Evolutionary conservation across 64 coral and sea anemone genomes (phyloP).

Genomic region (Actinia tenebrosa): DNA sequence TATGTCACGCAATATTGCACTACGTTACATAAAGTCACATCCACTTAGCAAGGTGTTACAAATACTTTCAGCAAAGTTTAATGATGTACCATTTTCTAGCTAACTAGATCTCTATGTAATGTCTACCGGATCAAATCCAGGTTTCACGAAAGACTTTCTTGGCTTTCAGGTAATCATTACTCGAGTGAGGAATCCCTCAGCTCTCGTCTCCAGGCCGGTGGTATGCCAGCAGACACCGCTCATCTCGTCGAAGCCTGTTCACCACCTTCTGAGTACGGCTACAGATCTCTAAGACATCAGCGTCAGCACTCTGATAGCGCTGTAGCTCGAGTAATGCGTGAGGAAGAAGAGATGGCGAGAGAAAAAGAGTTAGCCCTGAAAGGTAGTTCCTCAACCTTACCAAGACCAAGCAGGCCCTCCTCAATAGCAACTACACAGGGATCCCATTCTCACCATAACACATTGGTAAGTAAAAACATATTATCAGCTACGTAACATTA

Average conservation of each 20-base stretch:
- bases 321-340: constrained; percentile 15
- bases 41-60: too few relatives aligned
- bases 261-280: constrained; percentile 10
- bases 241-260: constrained; percentile 65
- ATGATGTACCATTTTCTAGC: too few relatives aligned
- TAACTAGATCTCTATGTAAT: too few relatives aligned
- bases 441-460: constrained; percentile 42
- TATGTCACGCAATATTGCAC: too few relatives aligned
- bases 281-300: constrained; percentile 30
- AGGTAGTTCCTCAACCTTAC: constrained; percentile 45
- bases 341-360: constrained; percentile 32
- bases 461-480: constrained; percentile 30
- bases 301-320: constrained; percentile 53
- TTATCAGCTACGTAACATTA: too few relatives aligned
- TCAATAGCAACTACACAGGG: constrained; percentile 48
- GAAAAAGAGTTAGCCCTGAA: constrained; percentile 33
- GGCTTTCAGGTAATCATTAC: constrained; percentile 1
- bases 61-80: too few relatives aligned
- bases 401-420: constrained; percentile 50
- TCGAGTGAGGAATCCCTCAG: constrained; percentile 59
- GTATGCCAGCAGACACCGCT: constrained; percentile 72
- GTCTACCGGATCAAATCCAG: too few relatives aligned
- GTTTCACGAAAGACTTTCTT: neutral
- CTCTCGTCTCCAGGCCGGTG: constrained; percentile 56
- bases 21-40: too few relatives aligned